Evolutionary conservation across 64 coral and sea anemone genomes (phyloP).

Genomic region (Dendronephthya gigantea): DNA sequence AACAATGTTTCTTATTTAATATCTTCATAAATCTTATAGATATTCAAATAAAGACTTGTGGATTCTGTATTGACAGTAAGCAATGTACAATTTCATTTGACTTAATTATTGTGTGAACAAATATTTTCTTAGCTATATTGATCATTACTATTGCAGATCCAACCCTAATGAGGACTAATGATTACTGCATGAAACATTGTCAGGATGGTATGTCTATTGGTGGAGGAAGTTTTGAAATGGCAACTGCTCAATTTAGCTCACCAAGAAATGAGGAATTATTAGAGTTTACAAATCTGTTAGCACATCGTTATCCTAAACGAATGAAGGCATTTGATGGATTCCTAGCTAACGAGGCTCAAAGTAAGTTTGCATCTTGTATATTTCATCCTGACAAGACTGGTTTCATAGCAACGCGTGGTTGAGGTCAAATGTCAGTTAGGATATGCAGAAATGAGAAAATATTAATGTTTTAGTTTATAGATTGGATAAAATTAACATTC

Average conservation of each 20-base stretch:
- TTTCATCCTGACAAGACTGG: neutral
- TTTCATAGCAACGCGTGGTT: no score
- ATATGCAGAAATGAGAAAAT: no score
- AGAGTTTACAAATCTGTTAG: neutral
- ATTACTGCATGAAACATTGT: neutral
- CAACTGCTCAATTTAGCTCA: neutral
- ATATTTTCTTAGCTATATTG: neutral
- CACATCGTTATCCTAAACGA: neutral
- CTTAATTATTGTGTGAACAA: neutral
- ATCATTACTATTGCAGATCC: neutral
- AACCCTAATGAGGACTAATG: neutral
- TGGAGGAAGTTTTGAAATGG: neutral
- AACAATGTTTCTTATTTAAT: no score
- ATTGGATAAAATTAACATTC: no score
- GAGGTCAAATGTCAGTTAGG: neutral
- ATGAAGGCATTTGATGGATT: constrained; percentile 5
- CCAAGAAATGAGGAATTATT: neutral
- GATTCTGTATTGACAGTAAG: neutral
- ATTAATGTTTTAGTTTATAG: no score
- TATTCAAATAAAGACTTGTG: neutral
- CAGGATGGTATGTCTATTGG: neutral
- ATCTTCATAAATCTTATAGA: neutral
- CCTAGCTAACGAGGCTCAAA: neutral
- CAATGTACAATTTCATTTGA: neutral
- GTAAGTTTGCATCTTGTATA: neutral